Evolutionary conservation across 2,113 vertebrate genomes (phyloP), one percentile per base, ranked within the genome.

Genomic region (Machaerirhynchus nigripectus): DNA sequence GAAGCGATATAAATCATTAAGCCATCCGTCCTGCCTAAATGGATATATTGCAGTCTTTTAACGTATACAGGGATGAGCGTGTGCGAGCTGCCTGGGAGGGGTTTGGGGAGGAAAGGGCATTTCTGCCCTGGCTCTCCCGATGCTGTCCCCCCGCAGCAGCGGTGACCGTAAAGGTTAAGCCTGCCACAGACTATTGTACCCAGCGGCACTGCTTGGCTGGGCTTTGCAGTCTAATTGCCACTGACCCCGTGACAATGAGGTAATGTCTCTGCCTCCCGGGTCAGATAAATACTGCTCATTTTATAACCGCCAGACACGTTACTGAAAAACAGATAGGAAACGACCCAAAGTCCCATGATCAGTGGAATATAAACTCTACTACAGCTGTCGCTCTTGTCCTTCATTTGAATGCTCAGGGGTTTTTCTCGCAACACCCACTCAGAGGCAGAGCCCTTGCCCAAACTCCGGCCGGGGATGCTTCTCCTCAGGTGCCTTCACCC

Each of bases 231-330:
- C 95, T 92, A 93, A 95, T 93, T 94, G 96, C 95, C 81, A 63
- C 94, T 93, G 74, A 95, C 93, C 94, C 94, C 82, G 90, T 97
- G 93, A 95, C 90, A 96, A 81, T 97, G 97, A 97, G 93, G 95
- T 97, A 97, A 97, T 90, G 95, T 96, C 92, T 97, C 93, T 87
- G 94, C 89, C 90, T 95, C 95, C 84, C 16, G 78, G 84, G 93
- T 95, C 96, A 95, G 83, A 96, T 92, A 96, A 97, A 96, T 90
- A 82, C 88, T 74, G 89, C 95, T 93, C 88, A 83, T 95, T 87
- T 94, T 93, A 80, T 90, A 93, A 94, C 92, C 84, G 80, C 92
- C 95, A 87, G 91, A 91, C 88, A 22, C 9, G 70, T 77, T 92
- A 82, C 90, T 95, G 95, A 94, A 87, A 95, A 96, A 93, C 94